phyloP scores from a whole-genome alignment of 2,113 vertebrate species.

The Strix aluco region DNA sequence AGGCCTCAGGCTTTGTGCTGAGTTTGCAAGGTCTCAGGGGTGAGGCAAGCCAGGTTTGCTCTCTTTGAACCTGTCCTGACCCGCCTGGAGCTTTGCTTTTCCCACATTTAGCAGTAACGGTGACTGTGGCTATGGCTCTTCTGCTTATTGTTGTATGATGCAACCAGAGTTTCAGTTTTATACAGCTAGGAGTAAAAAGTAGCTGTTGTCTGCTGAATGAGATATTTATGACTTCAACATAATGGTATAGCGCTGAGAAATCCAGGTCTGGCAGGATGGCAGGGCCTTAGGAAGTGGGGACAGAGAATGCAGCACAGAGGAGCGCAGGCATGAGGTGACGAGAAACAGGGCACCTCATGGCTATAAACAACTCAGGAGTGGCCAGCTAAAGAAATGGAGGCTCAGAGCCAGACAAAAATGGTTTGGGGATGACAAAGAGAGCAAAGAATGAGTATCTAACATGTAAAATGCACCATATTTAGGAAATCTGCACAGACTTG shows the following conservation, averaged over 20 bases:
- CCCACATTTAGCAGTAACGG: not conserved
- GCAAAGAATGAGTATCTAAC: not conserved
- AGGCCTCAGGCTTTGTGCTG: accelerated
- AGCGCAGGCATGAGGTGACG: not conserved
- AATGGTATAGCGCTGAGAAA: not conserved
- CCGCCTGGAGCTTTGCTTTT: not conserved
- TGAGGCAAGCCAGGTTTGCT: accelerated
- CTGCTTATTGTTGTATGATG: accelerated
- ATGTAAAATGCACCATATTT: not conserved
- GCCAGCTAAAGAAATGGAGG: not conserved
- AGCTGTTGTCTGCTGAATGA: not conserved
- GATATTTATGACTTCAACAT: too few species aligned
- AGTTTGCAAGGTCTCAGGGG: not conserved
- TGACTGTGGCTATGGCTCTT: accelerated
- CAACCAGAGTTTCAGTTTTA: accelerated
- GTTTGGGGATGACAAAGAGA: not conserved
- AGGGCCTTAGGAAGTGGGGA: not conserved
- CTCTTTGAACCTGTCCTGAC: too few species aligned
- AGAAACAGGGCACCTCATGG: not conserved
- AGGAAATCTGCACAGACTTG: not conserved
- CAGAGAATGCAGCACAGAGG: accelerated
- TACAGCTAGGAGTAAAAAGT: not conserved
- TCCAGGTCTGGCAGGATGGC: accelerated
- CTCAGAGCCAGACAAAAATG: not conserved
- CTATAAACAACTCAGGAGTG: not conserved